phyloP scores from a whole-genome alignment of 2,113 vertebrate genomes.

The Siphamia tubifer region DNA sequence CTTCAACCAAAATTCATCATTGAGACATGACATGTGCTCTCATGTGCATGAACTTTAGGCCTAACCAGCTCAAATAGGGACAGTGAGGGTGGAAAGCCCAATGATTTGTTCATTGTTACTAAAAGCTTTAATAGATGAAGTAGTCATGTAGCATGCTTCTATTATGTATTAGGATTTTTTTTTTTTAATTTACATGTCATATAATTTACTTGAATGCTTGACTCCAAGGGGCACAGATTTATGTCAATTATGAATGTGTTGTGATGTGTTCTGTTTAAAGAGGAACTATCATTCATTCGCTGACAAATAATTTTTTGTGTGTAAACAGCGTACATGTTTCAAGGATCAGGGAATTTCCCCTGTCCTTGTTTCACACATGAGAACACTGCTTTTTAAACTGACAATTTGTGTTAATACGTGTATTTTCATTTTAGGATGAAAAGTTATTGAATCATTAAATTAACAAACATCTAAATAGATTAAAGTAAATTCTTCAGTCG shows the following conservation, averaged over 20 bases:
- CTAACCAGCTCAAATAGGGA: neutral
- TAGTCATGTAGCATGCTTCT: too few species aligned
- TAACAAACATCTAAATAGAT: too few species aligned
- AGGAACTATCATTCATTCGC: neutral
- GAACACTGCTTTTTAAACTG: too few species aligned
- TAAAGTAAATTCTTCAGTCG: neutral
- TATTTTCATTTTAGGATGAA: neutral
- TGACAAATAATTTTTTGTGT: neutral
- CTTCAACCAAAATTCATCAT: slow-evolving; percentile 11
- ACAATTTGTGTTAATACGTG: too few species aligned
- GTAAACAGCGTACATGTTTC: slow-evolving; percentile 14
- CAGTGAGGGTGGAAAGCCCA: neutral
- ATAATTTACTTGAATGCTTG: neutral
- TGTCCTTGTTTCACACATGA: neutral
- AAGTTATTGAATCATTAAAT: too few species aligned
- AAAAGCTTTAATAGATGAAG: too few species aligned
- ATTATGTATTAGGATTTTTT: neutral
- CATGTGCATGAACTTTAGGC: neutral
- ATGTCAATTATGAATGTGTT: neutral
- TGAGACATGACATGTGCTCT: slow-evolving; percentile 8
- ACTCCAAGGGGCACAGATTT: neutral
- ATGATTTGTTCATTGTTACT: neutral
- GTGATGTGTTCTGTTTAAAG: neutral
- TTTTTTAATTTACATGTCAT: too few species aligned
- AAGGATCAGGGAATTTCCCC: slow-evolving; percentile 29